Conservation (phyloP, 2,113 vertebrate genomes). For the Neolamprologus caudopunctatus region DNA sequence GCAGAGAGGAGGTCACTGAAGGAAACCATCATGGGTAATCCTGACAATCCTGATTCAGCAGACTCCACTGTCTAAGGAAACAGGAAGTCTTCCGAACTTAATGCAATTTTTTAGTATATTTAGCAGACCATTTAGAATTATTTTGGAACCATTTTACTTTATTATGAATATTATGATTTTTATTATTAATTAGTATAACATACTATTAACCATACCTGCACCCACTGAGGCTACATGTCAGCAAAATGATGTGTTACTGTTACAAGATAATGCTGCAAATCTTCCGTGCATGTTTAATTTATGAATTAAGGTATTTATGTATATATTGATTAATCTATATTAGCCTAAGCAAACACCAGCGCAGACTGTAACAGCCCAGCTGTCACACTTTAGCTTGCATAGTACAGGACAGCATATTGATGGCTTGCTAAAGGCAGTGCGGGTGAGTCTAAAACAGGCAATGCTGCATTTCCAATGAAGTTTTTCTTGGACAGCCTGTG, state of each 20-base stretch:
- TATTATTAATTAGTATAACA: background rate
- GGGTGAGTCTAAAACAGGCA: background rate
- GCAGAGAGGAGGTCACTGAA: background rate
- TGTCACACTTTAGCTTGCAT: background rate
- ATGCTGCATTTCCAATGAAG: background rate
- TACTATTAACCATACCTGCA: background rate
- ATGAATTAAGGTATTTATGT: constrained; percentile 28
- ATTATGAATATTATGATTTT: background rate
- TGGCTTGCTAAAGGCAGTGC: constrained; percentile 11
- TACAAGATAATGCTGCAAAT: background rate
- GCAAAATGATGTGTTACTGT: background rate
- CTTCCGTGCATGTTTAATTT: background rate
- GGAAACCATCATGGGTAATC: background rate
- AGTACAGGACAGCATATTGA: constrained; percentile 6
- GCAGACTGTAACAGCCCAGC: background rate
- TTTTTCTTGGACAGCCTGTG: background rate
- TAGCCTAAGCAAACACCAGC: constrained; percentile 1
- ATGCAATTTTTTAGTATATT: background rate
- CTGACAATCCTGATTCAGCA: background rate
- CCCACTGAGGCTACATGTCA: background rate
- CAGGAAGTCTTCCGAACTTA: background rate
- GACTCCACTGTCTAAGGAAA: background rate
- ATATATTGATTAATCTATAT: constrained; percentile 39
- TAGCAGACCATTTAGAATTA: background rate
- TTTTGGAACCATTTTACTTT: background rate